Percentiles rank a stretch among this genome's conserved stretches.
phyloP scores from a whole-genome alignment of 2,797 vertebrate species.

The Glossophaga mutica region DNA sequence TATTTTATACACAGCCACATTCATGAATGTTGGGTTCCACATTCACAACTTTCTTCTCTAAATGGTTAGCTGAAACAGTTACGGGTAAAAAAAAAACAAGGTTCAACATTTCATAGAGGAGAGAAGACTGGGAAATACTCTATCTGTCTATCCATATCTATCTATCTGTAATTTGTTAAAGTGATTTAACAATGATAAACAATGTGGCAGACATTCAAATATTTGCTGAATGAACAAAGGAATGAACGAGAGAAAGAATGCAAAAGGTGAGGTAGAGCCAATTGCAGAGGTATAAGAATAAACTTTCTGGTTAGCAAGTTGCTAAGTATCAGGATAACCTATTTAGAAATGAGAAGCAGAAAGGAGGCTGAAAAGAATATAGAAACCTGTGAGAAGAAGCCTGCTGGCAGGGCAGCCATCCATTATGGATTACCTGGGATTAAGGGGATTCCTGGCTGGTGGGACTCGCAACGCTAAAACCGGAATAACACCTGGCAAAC shows the following conservation, averaged over 20 bases:
- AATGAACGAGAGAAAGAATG: background rate
- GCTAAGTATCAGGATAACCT: background rate
- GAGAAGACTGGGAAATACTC: background rate
- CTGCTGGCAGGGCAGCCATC: accelerated
- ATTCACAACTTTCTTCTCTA: background rate
- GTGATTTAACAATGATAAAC: background rate
- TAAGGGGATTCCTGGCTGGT: background rate
- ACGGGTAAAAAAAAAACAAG: background rate
- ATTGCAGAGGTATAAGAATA: background rate
- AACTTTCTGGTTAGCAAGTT: background rate
- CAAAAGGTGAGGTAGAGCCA: background rate
- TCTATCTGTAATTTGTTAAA: background rate
- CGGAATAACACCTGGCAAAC: background rate
- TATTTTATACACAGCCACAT: background rate
- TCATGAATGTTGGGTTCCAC: background rate
- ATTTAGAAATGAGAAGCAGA: background rate
- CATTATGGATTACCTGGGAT: background rate
- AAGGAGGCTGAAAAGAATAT: background rate
- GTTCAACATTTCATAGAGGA: background rate
- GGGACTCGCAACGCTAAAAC: background rate
- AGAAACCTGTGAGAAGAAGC: background rate
- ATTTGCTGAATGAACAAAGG: background rate
- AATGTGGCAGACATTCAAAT: background rate
- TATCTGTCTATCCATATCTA: background rate
- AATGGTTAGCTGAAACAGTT: background rate